Percentiles rank a stretch among this genome's conserved stretches.
Evolutionary conservation across 2,888 invertebrate species (phyloP).

Genomic region (Hoplodrina blanda): DNA sequence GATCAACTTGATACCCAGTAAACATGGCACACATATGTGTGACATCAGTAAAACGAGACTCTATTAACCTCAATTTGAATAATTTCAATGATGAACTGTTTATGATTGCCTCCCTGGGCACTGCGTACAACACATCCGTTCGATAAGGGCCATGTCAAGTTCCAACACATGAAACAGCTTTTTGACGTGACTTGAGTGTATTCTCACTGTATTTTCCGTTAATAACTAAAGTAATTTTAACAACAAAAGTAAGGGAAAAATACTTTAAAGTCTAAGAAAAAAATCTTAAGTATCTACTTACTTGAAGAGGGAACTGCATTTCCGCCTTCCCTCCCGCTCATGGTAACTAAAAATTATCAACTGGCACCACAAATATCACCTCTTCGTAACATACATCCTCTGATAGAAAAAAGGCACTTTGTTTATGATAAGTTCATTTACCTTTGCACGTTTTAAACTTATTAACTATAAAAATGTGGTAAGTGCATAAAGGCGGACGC

Average conservation of each 20-base stretch:
- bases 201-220: conserved; percentile 48
- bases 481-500: conserved; percentile 83
- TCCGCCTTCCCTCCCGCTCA: conserved; percentile 90
- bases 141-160: conserved; percentile 81
- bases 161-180: conserved; percentile 74
- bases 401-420: conserved; percentile 79
- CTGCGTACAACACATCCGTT: conserved; percentile 82
- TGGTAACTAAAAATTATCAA: conserved; percentile 84
- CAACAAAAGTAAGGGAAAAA: conserved; percentile 35
- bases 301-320: conserved; percentile 90
- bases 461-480: conserved; percentile 80
- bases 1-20: conserved; percentile 81
- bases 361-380: conserved; percentile 88
- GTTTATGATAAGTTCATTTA: conserved; percentile 76
- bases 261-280: conserved; percentile 48
- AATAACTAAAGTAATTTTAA: conserved; percentile 60
- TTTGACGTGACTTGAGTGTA: conserved; percentile 64
- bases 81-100: conserved; percentile 86
- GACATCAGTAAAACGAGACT: conserved; percentile 86
- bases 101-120: conserved; percentile 83
- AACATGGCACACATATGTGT: conserved; percentile 89
- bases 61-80: conserved; percentile 89
- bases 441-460: conserved; percentile 77
- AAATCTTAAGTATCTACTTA: conserved; percentile 80
- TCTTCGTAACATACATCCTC: conserved; percentile 85